Conservation (phyloP, 2,888 invertebrate species). For the Watsonalla cultraria region DNA sequence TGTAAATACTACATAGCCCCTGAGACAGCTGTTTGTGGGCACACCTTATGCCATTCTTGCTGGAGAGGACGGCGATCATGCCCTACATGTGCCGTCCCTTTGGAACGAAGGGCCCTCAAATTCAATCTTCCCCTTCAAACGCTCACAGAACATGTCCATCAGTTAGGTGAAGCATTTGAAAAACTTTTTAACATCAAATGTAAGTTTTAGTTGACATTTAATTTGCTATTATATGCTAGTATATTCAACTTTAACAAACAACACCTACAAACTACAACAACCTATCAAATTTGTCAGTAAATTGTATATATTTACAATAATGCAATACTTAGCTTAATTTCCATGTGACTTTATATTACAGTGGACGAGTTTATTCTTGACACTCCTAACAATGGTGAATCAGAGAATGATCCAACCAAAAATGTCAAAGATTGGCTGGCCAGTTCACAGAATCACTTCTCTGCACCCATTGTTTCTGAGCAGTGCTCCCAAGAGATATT, state of each 20-base stretch:
- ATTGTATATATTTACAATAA: background rate
- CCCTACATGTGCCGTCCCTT: conserved; percentile 37
- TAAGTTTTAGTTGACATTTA: conserved; percentile 30
- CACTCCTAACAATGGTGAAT: conserved; percentile 25
- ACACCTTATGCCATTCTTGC: conserved; percentile 57
- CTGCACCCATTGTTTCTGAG: conserved; percentile 45
- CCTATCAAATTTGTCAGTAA: background rate
- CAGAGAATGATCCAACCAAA: conserved; percentile 43
- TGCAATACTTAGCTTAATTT: background rate
- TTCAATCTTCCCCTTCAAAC: conserved; percentile 45
- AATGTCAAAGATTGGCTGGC: conserved; percentile 63
- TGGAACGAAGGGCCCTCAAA: conserved; percentile 41
- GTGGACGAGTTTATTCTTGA: conserved; percentile 49
- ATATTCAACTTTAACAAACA: background rate
- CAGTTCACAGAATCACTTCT: conserved; percentile 65
- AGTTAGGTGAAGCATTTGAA: conserved; percentile 46
- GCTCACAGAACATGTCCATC: conserved; percentile 40
- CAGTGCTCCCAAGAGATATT: conserved; percentile 35
- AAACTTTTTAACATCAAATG: conserved; percentile 51
- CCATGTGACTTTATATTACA: conserved; percentile 29
- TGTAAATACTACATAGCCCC: conserved; percentile 57
- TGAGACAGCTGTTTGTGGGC: conserved; percentile 56
- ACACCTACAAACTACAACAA: background rate
- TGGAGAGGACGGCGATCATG: conserved; percentile 51
- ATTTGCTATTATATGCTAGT: conserved; percentile 3